Conservation (phyloP, 1,140 invertebrate species). For the Mylabris phalerata region DNA sequence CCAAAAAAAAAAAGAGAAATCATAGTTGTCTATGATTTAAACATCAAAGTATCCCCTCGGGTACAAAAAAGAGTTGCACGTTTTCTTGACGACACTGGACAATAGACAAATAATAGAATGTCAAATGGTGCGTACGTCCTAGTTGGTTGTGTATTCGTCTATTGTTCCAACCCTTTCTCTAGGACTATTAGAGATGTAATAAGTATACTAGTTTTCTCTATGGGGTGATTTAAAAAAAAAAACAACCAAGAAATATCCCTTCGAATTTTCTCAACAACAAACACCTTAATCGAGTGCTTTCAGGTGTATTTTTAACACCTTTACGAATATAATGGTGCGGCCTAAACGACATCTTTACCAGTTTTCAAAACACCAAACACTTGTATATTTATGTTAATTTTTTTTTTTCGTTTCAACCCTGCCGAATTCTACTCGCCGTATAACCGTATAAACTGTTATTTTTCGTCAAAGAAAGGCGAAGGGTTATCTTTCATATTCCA, state of each 20-base stretch:
- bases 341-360: neutral
- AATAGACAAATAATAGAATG: conserved; percentile 17
- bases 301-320: conserved; percentile 29
- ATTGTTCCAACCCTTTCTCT: neutral
- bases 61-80: conserved; percentile 4
- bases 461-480: neutral
- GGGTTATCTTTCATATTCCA: too few relatives aligned
- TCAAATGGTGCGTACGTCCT: conserved; percentile 16
- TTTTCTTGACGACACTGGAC: conserved; percentile 12
- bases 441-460: conserved; percentile 26
- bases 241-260: too few relatives aligned
- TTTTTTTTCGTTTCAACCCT: neutral
- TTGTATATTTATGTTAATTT: too few relatives aligned
- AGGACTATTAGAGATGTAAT: conserved; percentile 19
- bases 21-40: conserved; percentile 4
- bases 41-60: conserved; percentile 8
- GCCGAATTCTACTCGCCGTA: too few relatives aligned
- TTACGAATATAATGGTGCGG: conserved; percentile 8
- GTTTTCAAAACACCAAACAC: neutral
- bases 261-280: neutral
- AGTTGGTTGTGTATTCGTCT: neutral
- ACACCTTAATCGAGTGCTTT: conserved; percentile 27
- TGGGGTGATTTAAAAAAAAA: neutral
- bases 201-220: conserved; percentile 11
- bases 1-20: too few relatives aligned